Conservation (phyloP, 2,113 vertebrate genomes). For the Microtus pennsylvanicus region DNA sequence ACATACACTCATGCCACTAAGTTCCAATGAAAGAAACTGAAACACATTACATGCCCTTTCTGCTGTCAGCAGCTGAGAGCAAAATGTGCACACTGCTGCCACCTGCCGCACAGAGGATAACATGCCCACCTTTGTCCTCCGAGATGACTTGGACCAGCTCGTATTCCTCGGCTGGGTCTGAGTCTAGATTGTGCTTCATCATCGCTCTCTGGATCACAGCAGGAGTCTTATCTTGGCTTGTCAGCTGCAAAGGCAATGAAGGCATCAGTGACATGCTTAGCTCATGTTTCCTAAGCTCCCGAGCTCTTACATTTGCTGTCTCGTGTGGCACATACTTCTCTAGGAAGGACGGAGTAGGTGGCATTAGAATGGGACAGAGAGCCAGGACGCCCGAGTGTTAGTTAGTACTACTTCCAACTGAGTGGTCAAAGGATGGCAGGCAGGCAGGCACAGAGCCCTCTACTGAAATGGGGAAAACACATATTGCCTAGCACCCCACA, state of each 20-base stretch:
- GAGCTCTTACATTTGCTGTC: not conserved
- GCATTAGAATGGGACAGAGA: not conserved
- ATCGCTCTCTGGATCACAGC: constrained; percentile 94
- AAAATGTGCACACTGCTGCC: rapidly evolving
- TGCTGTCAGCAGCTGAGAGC: not conserved
- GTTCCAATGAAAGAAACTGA: not conserved
- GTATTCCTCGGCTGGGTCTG: constrained; percentile 89
- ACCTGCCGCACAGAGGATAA: rapidly evolving
- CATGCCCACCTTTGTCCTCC: constrained; percentile 91
- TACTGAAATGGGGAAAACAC: not conserved
- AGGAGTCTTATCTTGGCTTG: constrained; percentile 95
- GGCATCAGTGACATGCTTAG: not conserved
- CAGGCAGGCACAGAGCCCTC: not conserved
- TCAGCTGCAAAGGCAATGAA: constrained; percentile 88
- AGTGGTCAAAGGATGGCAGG: not conserved
- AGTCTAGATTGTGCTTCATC: constrained; percentile 95
- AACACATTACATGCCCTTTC: not conserved
- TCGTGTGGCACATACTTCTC: not conserved
- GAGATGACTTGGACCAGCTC: constrained; percentile 97
- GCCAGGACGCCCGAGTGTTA: not conserved
- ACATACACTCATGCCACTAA: not conserved
- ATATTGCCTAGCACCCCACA: not conserved
- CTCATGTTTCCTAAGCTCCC: not conserved
- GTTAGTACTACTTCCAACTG: not conserved
- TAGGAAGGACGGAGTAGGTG: not conserved